Evolutionary conservation across 2,888 invertebrate genomes (phyloP).

Genomic region (Himalopsyche tibetana): DNA sequence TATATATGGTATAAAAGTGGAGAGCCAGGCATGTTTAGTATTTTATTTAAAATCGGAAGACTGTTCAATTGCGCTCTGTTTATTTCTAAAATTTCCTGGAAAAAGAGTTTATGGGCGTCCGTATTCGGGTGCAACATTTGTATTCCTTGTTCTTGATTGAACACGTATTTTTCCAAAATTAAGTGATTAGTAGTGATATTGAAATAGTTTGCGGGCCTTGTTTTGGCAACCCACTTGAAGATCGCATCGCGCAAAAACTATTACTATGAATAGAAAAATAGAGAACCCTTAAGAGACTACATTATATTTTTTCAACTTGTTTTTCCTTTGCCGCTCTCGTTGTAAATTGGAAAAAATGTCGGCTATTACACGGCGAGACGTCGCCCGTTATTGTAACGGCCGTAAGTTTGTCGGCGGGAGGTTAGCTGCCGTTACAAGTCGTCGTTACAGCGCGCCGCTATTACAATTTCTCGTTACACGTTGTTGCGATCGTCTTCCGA

Average conservation of each 20-base stretch:
- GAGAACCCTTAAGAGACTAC: neutral
- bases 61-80: too few species aligned
- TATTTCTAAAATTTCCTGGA: too few species aligned
- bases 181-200: too few species aligned
- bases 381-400: constrained; percentile 51
- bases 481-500: neutral
- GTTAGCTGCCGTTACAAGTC: constrained; percentile 7
- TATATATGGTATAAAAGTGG: too few species aligned
- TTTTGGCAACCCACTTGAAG: neutral
- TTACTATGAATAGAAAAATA: neutral
- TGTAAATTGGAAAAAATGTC: constrained; percentile 59
- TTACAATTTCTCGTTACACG: constrained; percentile 31
- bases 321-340: constrained; percentile 48
- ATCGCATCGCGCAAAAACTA: neutral
- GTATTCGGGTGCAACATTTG: too few species aligned
- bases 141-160: too few species aligned
- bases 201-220: too few species aligned
- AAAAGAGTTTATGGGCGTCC: too few species aligned
- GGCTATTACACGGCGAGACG: neutral
- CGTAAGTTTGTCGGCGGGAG: constrained; percentile 45
- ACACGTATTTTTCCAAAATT: too few species aligned
- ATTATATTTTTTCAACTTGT: constrained; percentile 7
- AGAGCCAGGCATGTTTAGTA: too few species aligned
- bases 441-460: neutral
- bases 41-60: too few species aligned